Evolutionary conservation across 64 coral and sea anemone genomes (phyloP).

Genomic region (Acropora tenuis): DNA sequence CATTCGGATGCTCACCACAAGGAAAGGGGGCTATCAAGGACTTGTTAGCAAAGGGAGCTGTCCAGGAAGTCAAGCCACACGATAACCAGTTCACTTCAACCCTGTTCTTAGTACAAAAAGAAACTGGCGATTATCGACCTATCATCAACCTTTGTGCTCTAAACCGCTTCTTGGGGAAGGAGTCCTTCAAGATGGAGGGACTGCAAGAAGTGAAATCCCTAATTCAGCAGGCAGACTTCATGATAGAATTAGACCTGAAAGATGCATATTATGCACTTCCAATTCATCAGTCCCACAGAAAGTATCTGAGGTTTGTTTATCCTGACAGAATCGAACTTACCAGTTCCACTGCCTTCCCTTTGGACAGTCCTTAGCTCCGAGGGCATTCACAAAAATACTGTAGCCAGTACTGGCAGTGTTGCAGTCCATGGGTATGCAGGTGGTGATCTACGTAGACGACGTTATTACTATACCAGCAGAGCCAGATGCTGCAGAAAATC

Average conservation of each 20-base stretch:
- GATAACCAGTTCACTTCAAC: slow-evolving; percentile 15
- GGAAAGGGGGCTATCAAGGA: background rate
- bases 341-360: too few species aligned
- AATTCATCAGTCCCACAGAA: background rate
- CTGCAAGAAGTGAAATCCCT: slow-evolving; percentile 27
- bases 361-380: too few species aligned
- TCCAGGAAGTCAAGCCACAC: background rate
- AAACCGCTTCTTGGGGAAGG: background rate
- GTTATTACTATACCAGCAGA: too few species aligned
- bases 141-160: background rate
- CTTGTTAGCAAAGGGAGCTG: background rate
- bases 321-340: too few species aligned
- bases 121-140: background rate
- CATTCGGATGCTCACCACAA: background rate
- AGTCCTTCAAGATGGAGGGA: slow-evolving; percentile 35
- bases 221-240: background rate
- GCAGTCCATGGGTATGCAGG: background rate
- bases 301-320: too few species aligned
- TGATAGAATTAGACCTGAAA: slow-evolving; percentile 53
- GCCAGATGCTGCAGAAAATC: too few species aligned
- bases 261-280: slow-evolving; percentile 26
- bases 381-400: slow-evolving; percentile 12
- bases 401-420: slow-evolving; percentile 12
- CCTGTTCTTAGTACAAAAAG: slow-evolving; percentile 1
- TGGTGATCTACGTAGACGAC: background rate